A percentile compares a stretch with the other conserved stretches of the same genome.
Conservation (phyloP, 1,140 invertebrate species). For the Lithobius niger region DNA sequence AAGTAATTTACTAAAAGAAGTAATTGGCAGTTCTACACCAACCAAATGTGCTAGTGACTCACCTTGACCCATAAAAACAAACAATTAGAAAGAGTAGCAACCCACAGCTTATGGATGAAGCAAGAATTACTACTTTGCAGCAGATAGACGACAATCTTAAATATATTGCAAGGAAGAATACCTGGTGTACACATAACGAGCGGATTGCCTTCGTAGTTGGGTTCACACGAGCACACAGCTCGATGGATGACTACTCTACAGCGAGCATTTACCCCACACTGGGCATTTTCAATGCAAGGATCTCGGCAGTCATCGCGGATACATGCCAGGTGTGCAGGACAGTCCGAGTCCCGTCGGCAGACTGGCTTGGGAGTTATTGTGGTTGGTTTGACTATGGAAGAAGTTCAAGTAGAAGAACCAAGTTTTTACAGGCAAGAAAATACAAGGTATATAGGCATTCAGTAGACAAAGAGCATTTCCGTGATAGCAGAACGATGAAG, state of each 20-base stretch:
- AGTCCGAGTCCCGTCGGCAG: conserved; percentile 36
- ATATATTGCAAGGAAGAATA: conserved; percentile 2
- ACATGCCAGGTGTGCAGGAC: conserved; percentile 55
- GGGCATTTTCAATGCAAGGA: conserved; percentile 20
- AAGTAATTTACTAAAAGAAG: too few relatives aligned
- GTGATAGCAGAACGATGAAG: too few relatives aligned
- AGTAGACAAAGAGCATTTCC: too few relatives aligned
- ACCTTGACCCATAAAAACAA: neutral
- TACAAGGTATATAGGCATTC: too few relatives aligned
- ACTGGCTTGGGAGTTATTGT: neutral
- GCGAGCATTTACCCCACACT: conserved; percentile 48
- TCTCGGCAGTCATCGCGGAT: conserved; percentile 42
- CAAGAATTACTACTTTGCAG: neutral
- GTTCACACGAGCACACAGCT: conserved; percentile 65
- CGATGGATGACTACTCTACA: conserved; percentile 40
- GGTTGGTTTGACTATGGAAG: too few relatives aligned
- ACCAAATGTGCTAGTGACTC: neutral
- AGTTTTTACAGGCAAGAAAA: too few relatives aligned
- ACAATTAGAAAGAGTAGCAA: neutral
- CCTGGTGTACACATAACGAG: conserved; percentile 23
- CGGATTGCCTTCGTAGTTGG: conserved; percentile 49
- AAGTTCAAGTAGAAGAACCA: too few relatives aligned
- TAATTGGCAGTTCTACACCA: too few relatives aligned
- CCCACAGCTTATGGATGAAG: neutral
- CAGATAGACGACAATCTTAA: neutral